phyloP scores from a whole-genome alignment of 1,140 invertebrate species.

The Calliphora vicina region DNA sequence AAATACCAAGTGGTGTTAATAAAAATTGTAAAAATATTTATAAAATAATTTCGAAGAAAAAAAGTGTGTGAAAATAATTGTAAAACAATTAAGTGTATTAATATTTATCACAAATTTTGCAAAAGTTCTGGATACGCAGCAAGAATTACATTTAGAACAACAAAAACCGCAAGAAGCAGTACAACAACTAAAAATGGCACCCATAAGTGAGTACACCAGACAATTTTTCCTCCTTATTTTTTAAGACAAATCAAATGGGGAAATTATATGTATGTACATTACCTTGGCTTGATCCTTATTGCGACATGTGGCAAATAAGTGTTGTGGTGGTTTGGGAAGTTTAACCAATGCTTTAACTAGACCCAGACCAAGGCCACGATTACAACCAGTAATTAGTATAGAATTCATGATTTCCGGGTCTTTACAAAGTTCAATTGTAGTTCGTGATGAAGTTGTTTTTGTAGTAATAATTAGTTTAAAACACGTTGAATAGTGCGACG shows the following conservation, averaged over 20 bases:
- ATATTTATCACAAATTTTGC: neutral
- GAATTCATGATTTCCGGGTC: conserved; percentile 70
- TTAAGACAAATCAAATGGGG: neutral
- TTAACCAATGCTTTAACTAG: conserved; percentile 73
- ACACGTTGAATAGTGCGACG: neutral
- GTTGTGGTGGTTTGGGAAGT: conserved; percentile 66
- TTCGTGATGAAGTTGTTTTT: neutral
- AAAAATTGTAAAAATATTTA: neutral
- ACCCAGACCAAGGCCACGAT: conserved; percentile 86
- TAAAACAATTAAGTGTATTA: neutral
- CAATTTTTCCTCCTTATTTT: neutral
- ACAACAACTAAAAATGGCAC: conserved; percentile 54
- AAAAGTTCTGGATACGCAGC: neutral
- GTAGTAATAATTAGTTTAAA: neutral
- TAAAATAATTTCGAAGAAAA: neutral
- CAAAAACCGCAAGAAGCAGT: neutral
- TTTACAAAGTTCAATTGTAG: neutral
- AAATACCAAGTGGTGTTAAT: conserved; percentile 6
- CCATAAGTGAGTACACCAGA: conserved; percentile 46
- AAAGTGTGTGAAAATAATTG: neutral
- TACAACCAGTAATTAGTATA: conserved; percentile 86
- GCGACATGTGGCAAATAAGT: conserved; percentile 79
- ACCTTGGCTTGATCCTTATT: conserved; percentile 72
- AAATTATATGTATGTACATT: too few relatives aligned
- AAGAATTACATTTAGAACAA: neutral